These are phyloP conservation scores for Cisticola juncidis DNA, from an alignment of 2,113 vertebrate genomes.

Conservation along the genomic window DNA sequence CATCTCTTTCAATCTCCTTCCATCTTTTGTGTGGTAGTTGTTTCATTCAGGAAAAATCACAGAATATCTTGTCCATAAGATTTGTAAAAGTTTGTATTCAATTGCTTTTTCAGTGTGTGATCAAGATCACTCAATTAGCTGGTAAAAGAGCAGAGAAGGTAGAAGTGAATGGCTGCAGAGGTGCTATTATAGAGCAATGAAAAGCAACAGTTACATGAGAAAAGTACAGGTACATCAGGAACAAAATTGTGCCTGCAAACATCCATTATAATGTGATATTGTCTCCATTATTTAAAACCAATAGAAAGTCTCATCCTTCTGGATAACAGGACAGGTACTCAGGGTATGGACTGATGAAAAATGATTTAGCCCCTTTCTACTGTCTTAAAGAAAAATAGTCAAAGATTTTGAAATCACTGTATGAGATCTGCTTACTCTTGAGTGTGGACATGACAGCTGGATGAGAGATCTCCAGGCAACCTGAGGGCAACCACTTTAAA, in stretches of 20 bases:
- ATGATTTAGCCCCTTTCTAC: neutral
- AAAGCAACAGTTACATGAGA: neutral
- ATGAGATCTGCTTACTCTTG: neutral
- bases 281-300: neutral
- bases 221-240: neutral
- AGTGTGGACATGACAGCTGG: neutral
- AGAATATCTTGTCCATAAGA: neutral
- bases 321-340: neutral
- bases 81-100: too few relatives aligned
- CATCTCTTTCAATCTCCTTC: neutral
- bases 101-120: neutral
- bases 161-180: neutral
- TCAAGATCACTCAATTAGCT: fast-evolving
- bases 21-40: fast-evolving
- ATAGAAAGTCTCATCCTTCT: neutral
- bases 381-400: neutral
- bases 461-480: neutral
- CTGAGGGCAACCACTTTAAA: neutral
- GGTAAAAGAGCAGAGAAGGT: neutral
- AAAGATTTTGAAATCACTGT: neutral
- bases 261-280: neutral
- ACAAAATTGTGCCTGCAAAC: neutral
- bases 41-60: neutral
- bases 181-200: neutral
- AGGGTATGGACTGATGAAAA: neutral